Conservation (phyloP, 2,888 invertebrate genomes). For the Drosophila eohydei region DNA sequence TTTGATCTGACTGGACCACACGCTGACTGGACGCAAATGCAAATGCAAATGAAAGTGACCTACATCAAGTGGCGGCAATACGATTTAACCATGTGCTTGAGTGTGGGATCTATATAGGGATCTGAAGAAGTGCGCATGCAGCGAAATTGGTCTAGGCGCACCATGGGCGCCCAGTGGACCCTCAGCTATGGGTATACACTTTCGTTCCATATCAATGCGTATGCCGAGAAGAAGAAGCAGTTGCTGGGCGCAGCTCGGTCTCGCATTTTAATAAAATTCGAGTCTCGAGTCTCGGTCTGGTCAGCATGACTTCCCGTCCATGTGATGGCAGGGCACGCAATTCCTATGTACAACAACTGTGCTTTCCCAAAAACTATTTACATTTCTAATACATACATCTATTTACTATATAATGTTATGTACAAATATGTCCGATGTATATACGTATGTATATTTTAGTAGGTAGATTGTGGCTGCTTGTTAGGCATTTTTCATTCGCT, state of each 20-base stretch:
- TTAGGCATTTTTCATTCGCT: conserved; percentile 77
- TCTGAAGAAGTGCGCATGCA: conserved; percentile 35
- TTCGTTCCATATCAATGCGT: conserved; percentile 49
- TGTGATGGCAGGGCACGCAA: conserved; percentile 55
- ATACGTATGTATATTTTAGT: conserved; percentile 28
- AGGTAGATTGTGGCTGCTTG: conserved; percentile 62
- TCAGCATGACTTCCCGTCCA: conserved; percentile 68
- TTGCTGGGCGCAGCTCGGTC: conserved; percentile 38
- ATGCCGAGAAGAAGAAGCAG: conserved; percentile 2
- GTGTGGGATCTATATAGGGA: conserved; percentile 32
- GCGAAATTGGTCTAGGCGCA: conserved; percentile 43
- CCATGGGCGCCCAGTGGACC: conserved; percentile 40
- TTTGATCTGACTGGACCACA: conserved; percentile 72
- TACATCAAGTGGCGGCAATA: conserved; percentile 73
- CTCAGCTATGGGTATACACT: conserved; percentile 15
- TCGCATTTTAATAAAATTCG: conserved; percentile 58
- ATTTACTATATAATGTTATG: conserved; percentile 11
- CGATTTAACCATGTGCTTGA: conserved; percentile 34
- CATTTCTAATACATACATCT: conserved; percentile 11
- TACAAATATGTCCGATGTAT: conserved; percentile 18
- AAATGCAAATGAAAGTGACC: conserved; percentile 72
- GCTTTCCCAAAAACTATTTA: conserved; percentile 36
- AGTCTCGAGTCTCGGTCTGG: conserved; percentile 62
- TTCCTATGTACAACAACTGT: conserved; percentile 46
- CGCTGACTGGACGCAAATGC: conserved; percentile 45